Conservation (phyloP, 2,888 invertebrate genomes). For the Epistrophe grossulariae region DNA sequence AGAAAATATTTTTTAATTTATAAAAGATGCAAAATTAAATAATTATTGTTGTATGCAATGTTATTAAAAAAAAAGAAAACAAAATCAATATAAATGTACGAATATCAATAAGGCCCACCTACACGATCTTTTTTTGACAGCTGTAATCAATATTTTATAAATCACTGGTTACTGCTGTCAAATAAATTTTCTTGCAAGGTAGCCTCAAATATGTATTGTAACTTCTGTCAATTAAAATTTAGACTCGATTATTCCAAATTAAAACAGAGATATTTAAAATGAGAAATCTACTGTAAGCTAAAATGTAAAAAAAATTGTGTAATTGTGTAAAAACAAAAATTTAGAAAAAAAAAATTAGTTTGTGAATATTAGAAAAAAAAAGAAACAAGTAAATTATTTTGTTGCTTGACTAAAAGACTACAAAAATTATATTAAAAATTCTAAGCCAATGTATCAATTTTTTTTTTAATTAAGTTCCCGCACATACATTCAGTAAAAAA, state of each 20-base stretch:
- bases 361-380: slow-evolving; percentile 73
- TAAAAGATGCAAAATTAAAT: slow-evolving; percentile 42
- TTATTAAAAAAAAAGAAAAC: slow-evolving; percentile 38
- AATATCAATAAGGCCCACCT: slow-evolving; percentile 51
- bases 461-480: slow-evolving; percentile 50
- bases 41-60: slow-evolving; percentile 66
- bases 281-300: slow-evolving; percentile 38
- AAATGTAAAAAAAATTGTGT: slow-evolving; percentile 41
- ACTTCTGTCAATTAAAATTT: slow-evolving; percentile 84
- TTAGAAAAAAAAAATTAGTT: slow-evolving; percentile 22
- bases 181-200: neutral
- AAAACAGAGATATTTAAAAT: slow-evolving; percentile 36
- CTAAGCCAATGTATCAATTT: slow-evolving; percentile 46
- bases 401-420: slow-evolving; percentile 61
- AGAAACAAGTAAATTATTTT: slow-evolving; percentile 76
- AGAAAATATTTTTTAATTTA: slow-evolving; percentile 53
- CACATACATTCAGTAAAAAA: slow-evolving; percentile 46
- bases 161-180: neutral
- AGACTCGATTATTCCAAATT: slow-evolving; percentile 82
- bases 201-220: slow-evolving; percentile 79
- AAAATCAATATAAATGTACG: slow-evolving; percentile 35
- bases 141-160: neutral
- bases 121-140: neutral
- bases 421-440: slow-evolving; percentile 5
- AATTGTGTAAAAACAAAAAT: slow-evolving; percentile 20